phyloP scores from a whole-genome alignment of 2,888 invertebrate genomes.

The Zygogramma bicolorata region DNA sequence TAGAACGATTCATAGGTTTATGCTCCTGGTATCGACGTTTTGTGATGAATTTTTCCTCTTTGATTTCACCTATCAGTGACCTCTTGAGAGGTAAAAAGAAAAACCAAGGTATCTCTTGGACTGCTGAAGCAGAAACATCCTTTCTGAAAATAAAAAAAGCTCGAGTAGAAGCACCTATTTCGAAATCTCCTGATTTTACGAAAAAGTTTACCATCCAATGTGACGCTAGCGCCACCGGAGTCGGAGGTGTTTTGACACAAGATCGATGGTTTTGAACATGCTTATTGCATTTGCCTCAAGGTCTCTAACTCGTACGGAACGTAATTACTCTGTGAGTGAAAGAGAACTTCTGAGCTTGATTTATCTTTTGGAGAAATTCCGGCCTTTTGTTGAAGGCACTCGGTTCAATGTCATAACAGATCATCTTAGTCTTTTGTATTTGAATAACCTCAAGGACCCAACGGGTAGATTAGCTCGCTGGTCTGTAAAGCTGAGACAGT shows the following conservation, averaged over 20 bases:
- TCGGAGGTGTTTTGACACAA: slow-evolving; percentile 48
- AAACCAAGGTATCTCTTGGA: slow-evolving; percentile 42
- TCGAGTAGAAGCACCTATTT: slow-evolving; percentile 48
- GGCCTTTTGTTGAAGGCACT: too few species aligned
- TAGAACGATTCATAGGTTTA: slow-evolving; percentile 51
- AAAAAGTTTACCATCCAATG: slow-evolving; percentile 50
- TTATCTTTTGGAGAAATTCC: too few species aligned
- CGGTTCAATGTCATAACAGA: too few species aligned
- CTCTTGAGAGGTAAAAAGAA: slow-evolving; percentile 47
- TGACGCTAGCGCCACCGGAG: slow-evolving; percentile 44
- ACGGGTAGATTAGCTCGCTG: too few species aligned
- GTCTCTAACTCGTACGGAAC: too few species aligned
- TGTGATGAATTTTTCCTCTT: slow-evolving; percentile 45
- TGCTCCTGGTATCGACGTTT: slow-evolving; percentile 38
- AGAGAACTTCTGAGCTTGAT: too few species aligned
- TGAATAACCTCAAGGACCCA: too few species aligned
- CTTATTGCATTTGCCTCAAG: too few species aligned
- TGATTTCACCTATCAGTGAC: slow-evolving; percentile 48
- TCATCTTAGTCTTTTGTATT: too few species aligned
- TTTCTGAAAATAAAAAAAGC: slow-evolving; percentile 47
- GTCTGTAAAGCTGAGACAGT: too few species aligned
- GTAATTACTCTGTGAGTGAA: too few species aligned
- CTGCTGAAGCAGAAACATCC: slow-evolving; percentile 41
- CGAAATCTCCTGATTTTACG: slow-evolving; percentile 48
- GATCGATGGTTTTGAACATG: slow-evolving; percentile 43